Conservation (phyloP, 1,140 invertebrate species). For the Bilobella aurantiaca region DNA sequence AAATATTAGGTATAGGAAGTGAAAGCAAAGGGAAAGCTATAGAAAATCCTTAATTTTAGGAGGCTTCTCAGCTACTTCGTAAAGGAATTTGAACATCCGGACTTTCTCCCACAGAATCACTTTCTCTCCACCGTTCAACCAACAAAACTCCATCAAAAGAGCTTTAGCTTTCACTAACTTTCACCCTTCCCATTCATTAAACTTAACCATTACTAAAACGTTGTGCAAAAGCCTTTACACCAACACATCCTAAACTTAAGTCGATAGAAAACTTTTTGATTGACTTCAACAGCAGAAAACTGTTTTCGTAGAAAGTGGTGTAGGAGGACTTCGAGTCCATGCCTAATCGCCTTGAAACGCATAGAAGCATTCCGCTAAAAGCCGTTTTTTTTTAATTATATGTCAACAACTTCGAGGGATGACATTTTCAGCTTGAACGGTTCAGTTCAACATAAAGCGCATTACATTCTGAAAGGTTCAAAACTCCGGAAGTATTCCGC, state of each 20-base stretch:
- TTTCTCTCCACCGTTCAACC: background rate
- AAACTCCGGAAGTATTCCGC: too few species aligned
- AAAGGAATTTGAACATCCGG: conserved; percentile 4
- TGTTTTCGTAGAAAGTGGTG: background rate
- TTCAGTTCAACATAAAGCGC: too few species aligned
- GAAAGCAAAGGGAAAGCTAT: background rate
- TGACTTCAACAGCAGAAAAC: background rate
- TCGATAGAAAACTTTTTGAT: conserved; percentile 1
- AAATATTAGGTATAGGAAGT: too few species aligned
- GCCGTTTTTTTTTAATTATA: background rate
- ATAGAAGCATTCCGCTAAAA: background rate
- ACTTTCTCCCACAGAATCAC: background rate
- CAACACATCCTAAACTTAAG: too few species aligned
- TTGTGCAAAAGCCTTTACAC: background rate
- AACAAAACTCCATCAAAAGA: background rate
- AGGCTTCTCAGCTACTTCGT: background rate
- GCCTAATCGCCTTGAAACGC: too few species aligned
- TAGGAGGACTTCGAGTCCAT: background rate
- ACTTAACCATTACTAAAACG: too few species aligned
- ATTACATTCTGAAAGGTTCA: too few species aligned
- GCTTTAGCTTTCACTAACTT: background rate
- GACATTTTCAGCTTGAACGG: background rate
- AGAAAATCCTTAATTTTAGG: background rate
- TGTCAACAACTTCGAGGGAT: conserved; percentile 7
- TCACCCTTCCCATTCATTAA: too few species aligned